These are phyloP conservation scores for Oncopodura yosiiana DNA, from an alignment of 1,140 invertebrate genomes.

Conservation along the genomic window DNA sequence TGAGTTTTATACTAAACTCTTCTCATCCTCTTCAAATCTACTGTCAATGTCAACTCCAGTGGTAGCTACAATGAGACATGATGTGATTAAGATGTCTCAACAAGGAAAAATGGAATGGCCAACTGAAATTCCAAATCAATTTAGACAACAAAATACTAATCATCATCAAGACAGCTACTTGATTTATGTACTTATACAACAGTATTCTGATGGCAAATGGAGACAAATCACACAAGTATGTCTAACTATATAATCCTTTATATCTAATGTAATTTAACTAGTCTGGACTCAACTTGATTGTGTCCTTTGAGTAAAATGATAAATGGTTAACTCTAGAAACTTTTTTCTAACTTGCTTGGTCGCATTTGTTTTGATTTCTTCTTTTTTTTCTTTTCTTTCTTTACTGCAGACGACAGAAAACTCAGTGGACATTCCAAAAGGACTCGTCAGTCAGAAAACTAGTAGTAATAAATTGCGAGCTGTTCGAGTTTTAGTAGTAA, in stretches of 20 bases:
- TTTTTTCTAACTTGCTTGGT: no score
- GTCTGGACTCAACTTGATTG: no score
- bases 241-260: constrained; percentile 6
- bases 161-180: constrained; percentile 39
- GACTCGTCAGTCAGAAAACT: constrained; percentile 6
- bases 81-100: constrained; percentile 47
- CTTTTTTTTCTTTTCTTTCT: constrained; percentile 1
- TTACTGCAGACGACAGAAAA: constrained; percentile 26
- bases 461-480: constrained; percentile 31
- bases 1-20: constrained; percentile 53
- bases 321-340: no score
- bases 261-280: no score
- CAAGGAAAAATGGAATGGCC: constrained; percentile 17
- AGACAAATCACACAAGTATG: constrained; percentile 46
- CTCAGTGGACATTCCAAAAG: constrained; percentile 20
- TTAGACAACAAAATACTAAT: not conserved
- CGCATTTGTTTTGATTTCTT: no score
- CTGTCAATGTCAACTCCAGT: constrained; percentile 48
- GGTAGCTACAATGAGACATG: constrained; percentile 55
- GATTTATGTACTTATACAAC: constrained; percentile 59
- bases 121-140: not conserved
- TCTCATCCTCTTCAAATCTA: constrained; percentile 41
- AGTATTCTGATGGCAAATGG: constrained; percentile 48
- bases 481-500: constrained; percentile 54
- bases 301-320: no score